A percentile compares a stretch with the other conserved stretches of the same genome.
phyloP scores from a whole-genome alignment of 2,797 vertebrate genomes.

The Hirundo rustica region DNA sequence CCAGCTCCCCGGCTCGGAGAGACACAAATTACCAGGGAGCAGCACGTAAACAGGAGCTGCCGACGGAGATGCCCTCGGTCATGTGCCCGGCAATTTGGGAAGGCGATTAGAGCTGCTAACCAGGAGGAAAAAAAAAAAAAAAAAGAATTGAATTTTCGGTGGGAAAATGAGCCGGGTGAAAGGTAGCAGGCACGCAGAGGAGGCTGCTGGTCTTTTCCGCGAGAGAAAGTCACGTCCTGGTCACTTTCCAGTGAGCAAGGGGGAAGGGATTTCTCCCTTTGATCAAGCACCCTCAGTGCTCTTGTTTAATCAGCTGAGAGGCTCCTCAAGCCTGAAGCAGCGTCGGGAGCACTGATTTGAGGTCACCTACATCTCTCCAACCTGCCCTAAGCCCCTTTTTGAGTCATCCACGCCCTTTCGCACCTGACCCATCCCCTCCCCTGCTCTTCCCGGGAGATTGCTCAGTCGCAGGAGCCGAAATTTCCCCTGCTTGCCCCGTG shows the following conservation, averaged over 20 bases:
- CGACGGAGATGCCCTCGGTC: neutral
- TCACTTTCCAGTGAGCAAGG: neutral
- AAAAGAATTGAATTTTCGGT: neutral
- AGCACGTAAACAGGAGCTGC: neutral
- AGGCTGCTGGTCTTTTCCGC: neutral
- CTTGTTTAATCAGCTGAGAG: neutral
- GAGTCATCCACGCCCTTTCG: neutral
- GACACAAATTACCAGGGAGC: neutral
- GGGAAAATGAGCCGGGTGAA: neutral
- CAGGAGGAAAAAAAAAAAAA: neutral
- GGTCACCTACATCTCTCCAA: neutral
- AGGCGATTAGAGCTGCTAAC: neutral
- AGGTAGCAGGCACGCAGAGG: neutral
- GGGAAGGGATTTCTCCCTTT: neutral
- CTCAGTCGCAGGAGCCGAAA: neutral
- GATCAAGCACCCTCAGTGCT: neutral
- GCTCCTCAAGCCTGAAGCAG: neutral
- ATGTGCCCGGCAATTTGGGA: neutral
- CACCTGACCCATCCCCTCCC: neutral
- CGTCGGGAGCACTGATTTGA: neutral
- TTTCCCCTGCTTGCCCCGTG: neutral
- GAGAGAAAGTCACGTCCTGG: neutral
- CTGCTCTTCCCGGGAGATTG: neutral
- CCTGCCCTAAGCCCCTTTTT: neutral
- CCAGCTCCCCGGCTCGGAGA: conserved; percentile 3